Evolutionary conservation across 2,113 vertebrate species (phyloP).

Genomic region (Naja naja): DNA sequence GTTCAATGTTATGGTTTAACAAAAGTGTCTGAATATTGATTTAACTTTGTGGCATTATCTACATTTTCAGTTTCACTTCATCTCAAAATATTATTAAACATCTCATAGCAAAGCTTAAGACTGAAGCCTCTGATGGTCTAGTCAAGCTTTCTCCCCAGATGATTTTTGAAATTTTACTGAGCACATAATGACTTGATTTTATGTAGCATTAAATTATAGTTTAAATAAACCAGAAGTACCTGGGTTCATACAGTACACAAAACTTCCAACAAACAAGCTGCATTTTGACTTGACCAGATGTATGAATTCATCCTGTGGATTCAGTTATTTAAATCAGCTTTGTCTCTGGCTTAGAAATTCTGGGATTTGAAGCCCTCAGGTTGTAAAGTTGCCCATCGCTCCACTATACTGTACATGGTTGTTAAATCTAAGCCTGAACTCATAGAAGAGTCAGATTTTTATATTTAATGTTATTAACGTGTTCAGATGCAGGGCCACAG

Average conservation of each 20-base stretch:
- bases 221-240: neutral
- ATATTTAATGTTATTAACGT: neutral
- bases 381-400: neutral
- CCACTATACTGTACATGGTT: neutral
- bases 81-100: neutral
- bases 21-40: neutral
- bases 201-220: neutral
- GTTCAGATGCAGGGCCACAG: neutral
- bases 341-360: neutral
- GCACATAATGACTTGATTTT: neutral
- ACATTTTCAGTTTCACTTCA: neutral
- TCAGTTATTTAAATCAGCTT: neutral
- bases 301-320: neutral
- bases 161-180: neutral
- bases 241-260: neutral
- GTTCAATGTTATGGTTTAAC: neutral
- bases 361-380: neutral
- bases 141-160: neutral
- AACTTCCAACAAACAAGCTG: neutral
- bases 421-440: neutral
- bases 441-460: neutral
- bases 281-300: neutral
- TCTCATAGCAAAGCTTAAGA: neutral
- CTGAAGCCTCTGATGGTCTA: neutral
- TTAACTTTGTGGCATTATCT: neutral